Conservation (phyloP, 2,113 vertebrate species). For the Aythya baeri region DNA sequence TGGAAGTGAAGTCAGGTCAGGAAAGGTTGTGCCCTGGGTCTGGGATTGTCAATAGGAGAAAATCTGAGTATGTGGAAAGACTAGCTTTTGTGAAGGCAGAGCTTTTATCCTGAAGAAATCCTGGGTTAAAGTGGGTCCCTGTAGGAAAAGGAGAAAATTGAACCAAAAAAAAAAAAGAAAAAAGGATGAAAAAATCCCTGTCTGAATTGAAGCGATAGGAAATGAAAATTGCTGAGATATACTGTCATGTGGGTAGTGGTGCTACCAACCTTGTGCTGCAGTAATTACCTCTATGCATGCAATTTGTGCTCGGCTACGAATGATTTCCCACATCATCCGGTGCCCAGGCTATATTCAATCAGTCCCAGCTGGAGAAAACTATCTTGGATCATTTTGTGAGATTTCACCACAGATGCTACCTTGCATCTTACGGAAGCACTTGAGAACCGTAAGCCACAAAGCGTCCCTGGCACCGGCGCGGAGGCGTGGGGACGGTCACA, state of each 20-base stretch:
- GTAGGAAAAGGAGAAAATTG: conserved; percentile 30
- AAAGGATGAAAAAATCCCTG: not conserved
- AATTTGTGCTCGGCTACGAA: conserved; percentile 61
- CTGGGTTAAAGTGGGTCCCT: not conserved
- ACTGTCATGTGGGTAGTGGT: conserved; percentile 65
- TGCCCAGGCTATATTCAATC: conserved; percentile 44
- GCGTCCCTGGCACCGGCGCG: not conserved
- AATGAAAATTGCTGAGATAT: conserved; percentile 67
- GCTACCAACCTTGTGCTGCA: conserved; percentile 69
- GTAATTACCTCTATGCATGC: conserved; percentile 70
- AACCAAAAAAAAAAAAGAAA: not conserved
- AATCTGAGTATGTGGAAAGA: not conserved
- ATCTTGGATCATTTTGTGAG: conserved; percentile 44
- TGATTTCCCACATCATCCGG: conserved; percentile 67
- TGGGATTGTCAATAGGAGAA: not conserved
- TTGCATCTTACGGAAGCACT: not conserved
- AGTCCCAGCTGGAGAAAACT: conserved; percentile 61
- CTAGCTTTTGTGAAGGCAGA: not conserved
- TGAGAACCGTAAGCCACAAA: not conserved
- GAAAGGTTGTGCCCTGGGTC: not conserved
- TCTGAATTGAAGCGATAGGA: conserved; percentile 55
- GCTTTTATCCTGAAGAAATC: conserved; percentile 3
- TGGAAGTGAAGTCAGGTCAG: rapidly evolving
- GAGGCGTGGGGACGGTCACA: rapidly evolving
- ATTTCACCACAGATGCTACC: conserved; percentile 43